These are phyloP conservation scores for Tupaia tana DNA, from an alignment of 2,113 vertebrate species.

Conservation along the genomic window DNA sequence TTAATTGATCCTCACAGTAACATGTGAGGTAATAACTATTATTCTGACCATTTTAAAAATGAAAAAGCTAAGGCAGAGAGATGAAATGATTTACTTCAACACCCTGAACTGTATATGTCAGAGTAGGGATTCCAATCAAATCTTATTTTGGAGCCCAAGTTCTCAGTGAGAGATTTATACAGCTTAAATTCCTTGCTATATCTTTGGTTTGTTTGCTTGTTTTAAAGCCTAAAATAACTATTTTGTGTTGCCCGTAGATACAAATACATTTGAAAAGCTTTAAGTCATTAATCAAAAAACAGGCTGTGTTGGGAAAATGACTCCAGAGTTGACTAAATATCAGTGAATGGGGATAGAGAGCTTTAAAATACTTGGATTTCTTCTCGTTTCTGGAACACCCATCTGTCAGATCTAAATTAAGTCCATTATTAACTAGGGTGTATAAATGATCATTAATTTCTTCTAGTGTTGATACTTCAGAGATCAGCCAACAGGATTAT, in stretches of 20 bases:
- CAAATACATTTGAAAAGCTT: background rate
- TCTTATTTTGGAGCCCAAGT: background rate
- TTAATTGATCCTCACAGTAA: background rate
- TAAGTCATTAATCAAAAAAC: background rate
- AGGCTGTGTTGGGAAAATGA: background rate
- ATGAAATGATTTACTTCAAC: background rate
- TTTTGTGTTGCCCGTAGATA: background rate
- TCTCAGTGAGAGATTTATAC: background rate
- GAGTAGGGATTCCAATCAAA: background rate
- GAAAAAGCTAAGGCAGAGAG: background rate
- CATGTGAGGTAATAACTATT: background rate
- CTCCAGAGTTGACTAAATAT: background rate
- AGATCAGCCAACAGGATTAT: constrained; percentile 48
- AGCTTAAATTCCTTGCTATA: background rate
- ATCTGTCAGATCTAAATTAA: constrained; percentile 24
- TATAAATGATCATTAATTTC: constrained; percentile 57
- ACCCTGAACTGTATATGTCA: background rate
- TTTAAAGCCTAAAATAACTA: background rate
- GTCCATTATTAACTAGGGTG: constrained; percentile 46
- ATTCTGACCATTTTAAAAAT: constrained; percentile 13
- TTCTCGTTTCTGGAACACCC: background rate
- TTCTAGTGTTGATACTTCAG: constrained; percentile 35
- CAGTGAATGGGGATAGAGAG: background rate
- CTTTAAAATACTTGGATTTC: background rate
- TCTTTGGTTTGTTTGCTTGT: background rate